Evolutionary conservation across 1,140 invertebrate species (phyloP).

Genomic region (Drosophila repleta): DNA sequence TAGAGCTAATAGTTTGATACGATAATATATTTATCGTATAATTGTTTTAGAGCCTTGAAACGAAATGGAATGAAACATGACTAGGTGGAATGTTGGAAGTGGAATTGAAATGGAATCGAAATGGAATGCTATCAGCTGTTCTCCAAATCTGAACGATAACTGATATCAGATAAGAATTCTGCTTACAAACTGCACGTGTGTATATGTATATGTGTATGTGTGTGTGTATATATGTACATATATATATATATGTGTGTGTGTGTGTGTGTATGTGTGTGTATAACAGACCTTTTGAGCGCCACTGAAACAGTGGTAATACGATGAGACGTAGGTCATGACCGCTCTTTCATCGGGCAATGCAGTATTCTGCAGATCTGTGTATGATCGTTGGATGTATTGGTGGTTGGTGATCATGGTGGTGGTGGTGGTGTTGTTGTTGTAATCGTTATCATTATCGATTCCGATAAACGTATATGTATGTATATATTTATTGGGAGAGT

Average conservation of each 20-base stretch:
- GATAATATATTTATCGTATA: not conserved
- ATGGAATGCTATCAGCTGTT: not conserved
- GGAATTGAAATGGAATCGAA: not conserved
- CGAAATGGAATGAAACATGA: not conserved
- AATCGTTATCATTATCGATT: conserved; percentile 23
- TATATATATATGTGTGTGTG: not conserved
- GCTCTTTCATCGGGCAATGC: conserved; percentile 99
- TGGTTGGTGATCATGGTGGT: conserved; percentile 34
- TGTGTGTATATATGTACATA: not conserved
- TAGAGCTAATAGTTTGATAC: not conserved
- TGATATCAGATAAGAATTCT: not conserved
- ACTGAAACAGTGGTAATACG: conserved; percentile 99
- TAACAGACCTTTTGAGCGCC: conserved; percentile 98
- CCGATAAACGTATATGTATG: not conserved
- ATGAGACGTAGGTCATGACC: conserved; percentile 99
- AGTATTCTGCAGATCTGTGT: conserved; percentile 98
- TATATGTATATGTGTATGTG: conserved; percentile 8
- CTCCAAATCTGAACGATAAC: not conserved
- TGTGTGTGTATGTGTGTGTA: conserved; percentile 20
- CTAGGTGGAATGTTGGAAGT: not conserved
- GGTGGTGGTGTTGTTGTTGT: conserved; percentile 23
- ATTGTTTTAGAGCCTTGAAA: not conserved
- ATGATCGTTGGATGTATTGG: conserved; percentile 40
- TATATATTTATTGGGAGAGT: conserved; percentile 11
- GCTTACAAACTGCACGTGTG: not conserved